Base-by-base conservation (phyloP, 1,140 invertebrate genomes). In the Doryteuthis pealeii region DNA sequence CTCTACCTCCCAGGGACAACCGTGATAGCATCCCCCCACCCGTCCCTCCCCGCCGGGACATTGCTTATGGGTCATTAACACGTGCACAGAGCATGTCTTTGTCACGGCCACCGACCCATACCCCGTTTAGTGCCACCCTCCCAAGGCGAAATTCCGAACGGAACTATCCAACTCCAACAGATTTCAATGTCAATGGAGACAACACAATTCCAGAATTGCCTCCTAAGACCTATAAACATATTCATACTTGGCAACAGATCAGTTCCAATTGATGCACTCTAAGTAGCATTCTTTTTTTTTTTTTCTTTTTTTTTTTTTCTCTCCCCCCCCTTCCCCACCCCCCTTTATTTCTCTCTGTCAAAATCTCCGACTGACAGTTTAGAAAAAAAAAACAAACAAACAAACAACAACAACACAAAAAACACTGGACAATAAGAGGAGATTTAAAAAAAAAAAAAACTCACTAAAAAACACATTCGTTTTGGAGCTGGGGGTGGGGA, bases 81-180 rank as follows among this genome's bases (percentile, higher is more conserved):
- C 85, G 77, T n/a, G 78, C 81, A 67, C 76, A 78, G 30, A 81
- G 81, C 72, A 90, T 74, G 90, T 92, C 78, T 86, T 87, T 70
- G 26, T 91, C 92, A 31, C 92, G 91, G 2, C 90, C 90, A 71
- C 84, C 92, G 91, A 74, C 83, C 88, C 33, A 90, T 91, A 32
- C 67, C 77, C 69, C 71, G 77, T 89, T 82, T 80, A 74, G 73
- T 78, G 74, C 76, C 72, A 79, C 80, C 43, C 76, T 80, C 49
- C 79, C 80, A 65, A 69, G 82, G 70, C 78, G 78, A 35, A 76
- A 81, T 69, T 76, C 78, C 32, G 71, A 78, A 54, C 70, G 77
- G 65, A 75, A 74, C 68, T 76, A 76, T 73, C 67, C 68, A 43
- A 72, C 73, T 31, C 68, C 71, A 30, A 74, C 45, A 71, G 45